Evolutionary conservation across 1,140 invertebrate genomes (phyloP).

Genomic region (Listronotus oregonensis): DNA sequence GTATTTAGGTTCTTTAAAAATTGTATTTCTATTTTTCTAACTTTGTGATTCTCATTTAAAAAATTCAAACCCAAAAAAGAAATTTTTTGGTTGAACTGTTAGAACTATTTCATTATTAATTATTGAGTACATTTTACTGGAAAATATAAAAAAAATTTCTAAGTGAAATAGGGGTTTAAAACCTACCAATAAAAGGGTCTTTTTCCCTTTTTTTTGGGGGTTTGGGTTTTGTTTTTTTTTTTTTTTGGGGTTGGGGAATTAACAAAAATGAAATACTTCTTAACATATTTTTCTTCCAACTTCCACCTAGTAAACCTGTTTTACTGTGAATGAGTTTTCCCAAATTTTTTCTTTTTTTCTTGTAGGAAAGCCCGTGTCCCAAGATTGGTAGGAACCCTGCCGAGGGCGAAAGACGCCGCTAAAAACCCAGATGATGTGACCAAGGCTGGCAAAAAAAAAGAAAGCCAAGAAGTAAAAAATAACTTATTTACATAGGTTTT

Average conservation of each 20-base stretch:
- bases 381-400: conserved; percentile 86
- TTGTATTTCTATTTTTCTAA: conserved; percentile 4
- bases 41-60: background rate
- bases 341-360: background rate
- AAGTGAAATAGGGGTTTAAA: no score
- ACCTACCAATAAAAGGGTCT: no score
- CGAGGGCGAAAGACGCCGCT: conserved; percentile 87
- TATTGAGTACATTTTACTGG: no score
- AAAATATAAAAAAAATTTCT: no score
- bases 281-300: no score
- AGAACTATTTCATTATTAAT: no score
- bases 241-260: no score
- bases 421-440: conserved; percentile 87
- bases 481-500: conserved; percentile 12
- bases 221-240: no score
- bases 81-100: no score
- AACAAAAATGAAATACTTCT: background rate
- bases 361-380: conserved; percentile 76
- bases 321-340: background rate
- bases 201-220: no score
- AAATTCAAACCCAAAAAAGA: no score
- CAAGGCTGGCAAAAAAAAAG: conserved; percentile 67
- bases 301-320: no score
- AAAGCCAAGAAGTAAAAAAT: conserved; percentile 52
- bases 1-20: conserved; percentile 24